Evolutionary conservation across 2,113 vertebrate genomes (phyloP).

Genomic region (Laterallus jamaicensis): DNA sequence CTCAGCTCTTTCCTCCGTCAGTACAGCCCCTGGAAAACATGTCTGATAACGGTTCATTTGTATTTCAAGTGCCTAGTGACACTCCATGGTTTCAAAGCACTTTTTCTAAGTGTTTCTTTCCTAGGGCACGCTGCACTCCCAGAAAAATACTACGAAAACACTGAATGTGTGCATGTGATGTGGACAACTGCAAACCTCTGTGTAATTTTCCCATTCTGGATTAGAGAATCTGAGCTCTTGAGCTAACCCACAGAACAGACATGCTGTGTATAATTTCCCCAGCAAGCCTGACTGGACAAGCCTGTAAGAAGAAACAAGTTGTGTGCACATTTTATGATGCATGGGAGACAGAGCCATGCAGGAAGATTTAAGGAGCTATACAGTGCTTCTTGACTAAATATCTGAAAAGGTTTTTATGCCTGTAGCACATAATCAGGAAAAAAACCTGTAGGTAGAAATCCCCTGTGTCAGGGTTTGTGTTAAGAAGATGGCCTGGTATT

Average conservation of each 20-base stretch:
- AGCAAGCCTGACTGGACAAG: background rate
- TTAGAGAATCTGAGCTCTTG: background rate
- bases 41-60: background rate
- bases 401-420: background rate
- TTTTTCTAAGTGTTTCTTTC: background rate
- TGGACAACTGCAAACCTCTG: background rate
- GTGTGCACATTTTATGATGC: background rate
- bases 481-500: background rate
- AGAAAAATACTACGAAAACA: background rate
- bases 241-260: background rate
- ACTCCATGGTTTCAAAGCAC: background rate
- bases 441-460: background rate
- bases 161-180: background rate
- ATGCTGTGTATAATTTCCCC: background rate
- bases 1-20: background rate
- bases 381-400: background rate
- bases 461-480: background rate
- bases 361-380: background rate
- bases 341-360: background rate
- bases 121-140: background rate
- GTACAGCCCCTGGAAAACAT: accelerated
- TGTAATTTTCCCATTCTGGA: accelerated
- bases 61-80: background rate
- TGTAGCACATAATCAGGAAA: background rate
- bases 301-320: background rate